phyloP scores from a whole-genome alignment of 2,888 invertebrate species.

The Chymomyza fuscimana region DNA sequence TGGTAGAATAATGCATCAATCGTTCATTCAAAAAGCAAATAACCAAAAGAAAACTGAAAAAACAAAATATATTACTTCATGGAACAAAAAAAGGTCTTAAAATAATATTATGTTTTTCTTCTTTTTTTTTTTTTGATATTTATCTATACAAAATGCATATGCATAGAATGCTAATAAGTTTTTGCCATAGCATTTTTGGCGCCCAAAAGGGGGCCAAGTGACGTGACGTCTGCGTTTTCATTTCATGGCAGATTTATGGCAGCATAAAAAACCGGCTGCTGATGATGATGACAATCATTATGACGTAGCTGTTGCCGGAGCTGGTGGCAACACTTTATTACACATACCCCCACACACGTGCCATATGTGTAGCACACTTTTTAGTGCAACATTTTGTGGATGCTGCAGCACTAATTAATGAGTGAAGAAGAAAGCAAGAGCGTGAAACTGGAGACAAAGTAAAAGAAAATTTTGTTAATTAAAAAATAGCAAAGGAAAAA shows the following conservation, averaged over 20 bases:
- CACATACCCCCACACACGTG: not conserved
- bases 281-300: constrained; percentile 43
- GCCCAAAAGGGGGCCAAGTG: not conserved
- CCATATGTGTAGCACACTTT: constrained; percentile 32
- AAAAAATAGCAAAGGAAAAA: constrained; percentile 47
- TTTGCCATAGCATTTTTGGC: not conserved
- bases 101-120: not conserved
- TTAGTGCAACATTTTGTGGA: constrained; percentile 6
- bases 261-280: constrained; percentile 43
- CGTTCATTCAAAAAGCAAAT: not conserved
- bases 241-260: constrained; percentile 65
- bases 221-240: constrained; percentile 15
- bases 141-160: not conserved
- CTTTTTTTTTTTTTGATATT: not conserved
- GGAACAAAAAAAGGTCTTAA: not conserved
- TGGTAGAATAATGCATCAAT: not conserved
- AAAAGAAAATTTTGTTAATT: constrained; percentile 68
- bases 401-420: constrained; percentile 58
- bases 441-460: constrained; percentile 25
- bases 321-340: constrained; percentile 63
- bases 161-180: not conserved
- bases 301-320: constrained; percentile 26
- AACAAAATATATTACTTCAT: not conserved
- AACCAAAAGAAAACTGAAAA: not conserved
- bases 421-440: constrained; percentile 24